Conservation (phyloP, 2,113 vertebrate species). For the Propithecus coquereli region DNA sequence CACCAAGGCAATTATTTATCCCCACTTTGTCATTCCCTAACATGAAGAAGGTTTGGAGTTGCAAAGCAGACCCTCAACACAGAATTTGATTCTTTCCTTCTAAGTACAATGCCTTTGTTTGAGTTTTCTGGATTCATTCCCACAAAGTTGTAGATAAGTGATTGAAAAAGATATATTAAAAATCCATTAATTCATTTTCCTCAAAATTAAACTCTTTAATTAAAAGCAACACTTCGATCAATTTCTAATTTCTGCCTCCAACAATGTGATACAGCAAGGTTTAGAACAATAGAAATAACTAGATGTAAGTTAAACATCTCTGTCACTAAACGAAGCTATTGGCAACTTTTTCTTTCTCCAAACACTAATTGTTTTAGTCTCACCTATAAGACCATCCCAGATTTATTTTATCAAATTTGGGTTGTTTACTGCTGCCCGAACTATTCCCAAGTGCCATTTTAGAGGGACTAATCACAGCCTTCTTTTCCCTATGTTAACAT, state of each 20-base stretch:
- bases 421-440: not conserved
- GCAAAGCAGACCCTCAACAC: not conserved
- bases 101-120: not conserved
- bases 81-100: not conserved
- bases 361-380: not conserved
- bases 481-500: not conserved
- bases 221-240: constrained; percentile 26
- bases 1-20: not conserved
- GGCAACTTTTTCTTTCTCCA: not conserved
- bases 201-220: constrained; percentile 60
- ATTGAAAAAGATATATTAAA: constrained; percentile 41
- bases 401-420: not conserved
- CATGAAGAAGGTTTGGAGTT: not conserved
- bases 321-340: not conserved
- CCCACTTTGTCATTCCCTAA: not conserved
- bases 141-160: not conserved
- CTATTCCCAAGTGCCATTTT: not conserved
- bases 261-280: not conserved
- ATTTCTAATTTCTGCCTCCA: constrained; percentile 40
- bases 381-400: not conserved
- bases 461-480: not conserved
- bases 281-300: constrained; percentile 4
- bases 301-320: not conserved
- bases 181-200: constrained; percentile 42
- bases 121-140: not conserved